Evolutionary conservation across 2,797 vertebrate species (phyloP), one percentile per base, ranked within the genome.

Genomic region (Onychomys arenicola): DNA sequence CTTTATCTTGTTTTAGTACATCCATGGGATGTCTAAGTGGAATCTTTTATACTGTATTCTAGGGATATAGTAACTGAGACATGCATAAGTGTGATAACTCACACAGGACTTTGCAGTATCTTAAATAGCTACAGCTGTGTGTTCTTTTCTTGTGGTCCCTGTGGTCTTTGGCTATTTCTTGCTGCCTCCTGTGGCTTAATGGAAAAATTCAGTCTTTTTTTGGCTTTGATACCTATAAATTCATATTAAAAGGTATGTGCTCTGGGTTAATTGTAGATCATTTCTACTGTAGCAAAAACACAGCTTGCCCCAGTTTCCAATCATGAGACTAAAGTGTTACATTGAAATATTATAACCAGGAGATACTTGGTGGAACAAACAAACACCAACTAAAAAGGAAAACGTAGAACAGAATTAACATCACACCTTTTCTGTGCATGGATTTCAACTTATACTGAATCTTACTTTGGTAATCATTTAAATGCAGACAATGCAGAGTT

Each of bases 151-250:
- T 84, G 69, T 14, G 85, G 80, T n/a, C 57, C 76, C 19, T 69
- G 13, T 55, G 23, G 55, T 87, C 55, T 96, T 94, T 78, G 78
- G 73, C 43, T 92, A 80, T 95, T 97, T 89, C 49, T 93, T 96
- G 85, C 95, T 96, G 57, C 65, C 93, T 92, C 85, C 55, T 94
- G 82, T 92, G 59, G 91, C 59, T 95, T 85, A 85, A 88, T 90
- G 52, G 25, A 86, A 93, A 93, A 97, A 69, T 86, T 91, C 69
- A 89, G 6, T 84, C 43, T 96, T 89, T 27, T 46, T 76, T 12
- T 37, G 25, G 25, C 0, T 75, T 83, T 91, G 13, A 80, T 14
- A 37, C 5, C 55, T 40, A 3, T 34, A 37, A 85, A 6, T 17
- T 29, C 9, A 6, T 87, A 91, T 94, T 94, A 93, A 86, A 46